Conservation (phyloP, 1,140 invertebrate genomes). For the Metopolophium dirhodum region DNA sequence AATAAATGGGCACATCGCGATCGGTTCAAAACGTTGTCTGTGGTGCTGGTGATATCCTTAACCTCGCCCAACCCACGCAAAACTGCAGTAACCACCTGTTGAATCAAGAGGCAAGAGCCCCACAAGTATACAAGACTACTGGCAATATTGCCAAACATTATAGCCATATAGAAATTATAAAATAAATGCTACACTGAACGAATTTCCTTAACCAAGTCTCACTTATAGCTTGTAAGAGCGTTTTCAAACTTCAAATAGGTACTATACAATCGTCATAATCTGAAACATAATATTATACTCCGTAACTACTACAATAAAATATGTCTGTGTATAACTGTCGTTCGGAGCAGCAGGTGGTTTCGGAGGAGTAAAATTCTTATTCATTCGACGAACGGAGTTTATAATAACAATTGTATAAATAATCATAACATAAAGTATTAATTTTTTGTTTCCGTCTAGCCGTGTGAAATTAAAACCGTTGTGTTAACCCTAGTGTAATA, state of each 20-base stretch:
- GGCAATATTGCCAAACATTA: not conserved
- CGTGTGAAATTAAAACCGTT: too few relatives aligned
- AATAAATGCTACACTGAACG: not conserved
- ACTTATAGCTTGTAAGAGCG: too few relatives aligned
- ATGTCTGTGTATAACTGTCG: too few relatives aligned
- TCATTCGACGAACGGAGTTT: not conserved
- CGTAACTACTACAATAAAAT: not conserved
- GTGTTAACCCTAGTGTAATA: not conserved
- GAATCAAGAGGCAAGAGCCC: not conserved
- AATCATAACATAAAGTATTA: not conserved
- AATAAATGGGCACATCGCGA: not conserved
- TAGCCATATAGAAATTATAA: not conserved
- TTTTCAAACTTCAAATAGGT: not conserved
- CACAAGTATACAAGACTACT: not conserved
- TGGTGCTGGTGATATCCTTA: not conserved
- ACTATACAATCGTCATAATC: not conserved
- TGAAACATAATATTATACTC: too few relatives aligned
- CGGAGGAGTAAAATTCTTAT: too few relatives aligned
- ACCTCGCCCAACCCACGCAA: not conserved
- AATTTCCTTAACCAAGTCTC: not conserved
- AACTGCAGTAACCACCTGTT: not conserved
- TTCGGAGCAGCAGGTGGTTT: not conserved
- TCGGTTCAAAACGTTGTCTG: not conserved
- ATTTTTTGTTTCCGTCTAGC: not conserved
- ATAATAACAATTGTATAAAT: not conserved